A percentile compares a stretch with the other conserved stretches of the same genome.
These are phyloP conservation scores for Zeus faber DNA, from an alignment of 2,113 vertebrate genomes.

Conservation along the genomic window DNA sequence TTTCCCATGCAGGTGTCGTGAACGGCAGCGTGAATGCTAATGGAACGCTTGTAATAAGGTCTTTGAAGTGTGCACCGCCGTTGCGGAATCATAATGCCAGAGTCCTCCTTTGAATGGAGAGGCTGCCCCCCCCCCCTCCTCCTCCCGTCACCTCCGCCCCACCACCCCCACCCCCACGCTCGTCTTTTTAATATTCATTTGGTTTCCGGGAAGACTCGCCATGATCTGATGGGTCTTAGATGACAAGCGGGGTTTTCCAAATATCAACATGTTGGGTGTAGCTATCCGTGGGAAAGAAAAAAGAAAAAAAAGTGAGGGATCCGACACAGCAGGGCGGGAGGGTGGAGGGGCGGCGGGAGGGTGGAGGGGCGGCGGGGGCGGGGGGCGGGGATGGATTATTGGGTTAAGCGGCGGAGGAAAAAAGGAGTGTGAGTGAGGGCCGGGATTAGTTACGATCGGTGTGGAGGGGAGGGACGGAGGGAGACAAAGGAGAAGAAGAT, in stretches of 20 bases:
- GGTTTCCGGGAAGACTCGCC: conserved; percentile 53
- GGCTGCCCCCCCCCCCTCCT: conserved; percentile 27
- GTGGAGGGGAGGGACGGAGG: background rate
- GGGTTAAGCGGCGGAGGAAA: background rate
- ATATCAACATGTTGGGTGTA: conserved; percentile 57
- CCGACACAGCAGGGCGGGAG: conserved; percentile 45
- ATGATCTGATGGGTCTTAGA: conserved; percentile 54
- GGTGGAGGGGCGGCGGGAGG: conserved; percentile 50
- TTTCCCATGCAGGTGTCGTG: conserved; percentile 78
- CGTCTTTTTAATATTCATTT: conserved; percentile 66
- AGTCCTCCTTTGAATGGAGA: conserved; percentile 74
- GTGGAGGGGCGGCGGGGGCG: conserved; percentile 10
- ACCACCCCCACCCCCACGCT: conserved; percentile 24
- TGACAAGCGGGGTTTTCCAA: conserved; percentile 55
- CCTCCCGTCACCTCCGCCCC: conserved; percentile 14
- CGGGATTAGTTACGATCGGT: conserved; percentile 9
- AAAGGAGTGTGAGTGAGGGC: conserved; percentile 12
- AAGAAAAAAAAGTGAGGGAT: conserved; percentile 30
- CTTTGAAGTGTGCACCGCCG: conserved; percentile 80
- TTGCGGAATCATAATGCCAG: conserved; percentile 74
- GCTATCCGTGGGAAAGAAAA: conserved; percentile 63
- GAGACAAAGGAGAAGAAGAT: too few species aligned
- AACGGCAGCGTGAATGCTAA: conserved; percentile 83
- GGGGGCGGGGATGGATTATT: conserved; percentile 1
- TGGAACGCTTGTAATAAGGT: conserved; percentile 71